These are phyloP conservation scores for Papilio helenus DNA, from an alignment of 1,140 invertebrate genomes.

Conservation along the genomic window DNA sequence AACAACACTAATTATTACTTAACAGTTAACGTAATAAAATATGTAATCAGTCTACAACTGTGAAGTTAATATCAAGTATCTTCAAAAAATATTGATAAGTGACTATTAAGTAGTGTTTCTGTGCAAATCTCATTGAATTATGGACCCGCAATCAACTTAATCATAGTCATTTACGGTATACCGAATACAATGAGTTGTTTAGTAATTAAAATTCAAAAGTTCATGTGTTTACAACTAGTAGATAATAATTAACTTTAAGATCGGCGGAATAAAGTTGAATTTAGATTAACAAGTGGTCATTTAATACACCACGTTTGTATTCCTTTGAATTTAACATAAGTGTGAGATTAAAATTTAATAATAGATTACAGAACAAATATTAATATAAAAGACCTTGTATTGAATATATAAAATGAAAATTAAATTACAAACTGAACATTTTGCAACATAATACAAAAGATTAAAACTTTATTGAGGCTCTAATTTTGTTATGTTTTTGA, in stretches of 20 bases:
- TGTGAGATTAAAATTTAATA: constrained; percentile 17
- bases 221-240: neutral
- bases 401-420: constrained; percentile 3
- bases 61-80: no score
- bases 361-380: constrained; percentile 12
- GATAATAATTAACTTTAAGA: neutral
- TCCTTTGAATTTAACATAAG: constrained; percentile 1
- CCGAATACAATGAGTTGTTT: constrained; percentile 16
- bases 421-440: constrained; percentile 9
- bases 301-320: neutral
- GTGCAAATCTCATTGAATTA: constrained; percentile 13
- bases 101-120: neutral
- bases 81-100: neutral
- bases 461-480: neutral
- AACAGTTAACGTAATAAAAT: no score
- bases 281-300: neutral
- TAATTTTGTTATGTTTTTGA: constrained; percentile 12
- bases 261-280: neutral
- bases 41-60: no score
- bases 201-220: constrained; percentile 34
- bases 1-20: no score
- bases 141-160: neutral
- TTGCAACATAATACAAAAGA: neutral
- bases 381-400: constrained; percentile 1
- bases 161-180: constrained; percentile 18